Percentiles rank a stretch among this genome's conserved stretches.
These are phyloP conservation scores for Plagodis pulveraria DNA, from an alignment of 2,888 invertebrate species.

Conservation along the genomic window DNA sequence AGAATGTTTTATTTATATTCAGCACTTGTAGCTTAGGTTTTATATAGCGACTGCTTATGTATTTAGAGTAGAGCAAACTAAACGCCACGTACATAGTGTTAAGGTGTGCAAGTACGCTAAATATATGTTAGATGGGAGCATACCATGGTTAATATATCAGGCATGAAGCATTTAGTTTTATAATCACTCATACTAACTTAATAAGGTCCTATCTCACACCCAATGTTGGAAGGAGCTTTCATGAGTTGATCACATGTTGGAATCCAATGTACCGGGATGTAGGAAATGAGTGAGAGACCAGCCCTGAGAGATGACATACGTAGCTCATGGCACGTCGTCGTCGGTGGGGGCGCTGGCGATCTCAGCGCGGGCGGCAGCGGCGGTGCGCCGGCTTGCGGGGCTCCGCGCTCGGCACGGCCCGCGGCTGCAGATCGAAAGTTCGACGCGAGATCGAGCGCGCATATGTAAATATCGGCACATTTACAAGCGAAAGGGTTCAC, in stretches of 20 bases:
- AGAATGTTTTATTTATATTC: too few species aligned
- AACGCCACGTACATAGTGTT: too few species aligned
- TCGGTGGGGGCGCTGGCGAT: slow-evolving; percentile 66
- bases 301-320: slow-evolving; percentile 65
- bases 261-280: slow-evolving; percentile 32
- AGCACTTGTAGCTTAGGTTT: too few species aligned
- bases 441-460: slow-evolving; percentile 81
- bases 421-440: slow-evolving; percentile 83
- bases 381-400: slow-evolving; percentile 48
- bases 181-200: slow-evolving; percentile 1
- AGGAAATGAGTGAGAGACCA: slow-evolving; percentile 33
- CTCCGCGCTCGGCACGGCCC: slow-evolving; percentile 63
- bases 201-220: slow-evolving; percentile 25
- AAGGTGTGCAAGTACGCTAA: too few species aligned
- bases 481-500: slow-evolving; percentile 85
- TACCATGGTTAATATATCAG: background rate
- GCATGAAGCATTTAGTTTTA: background rate
- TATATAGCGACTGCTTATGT: too few species aligned
- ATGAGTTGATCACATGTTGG: slow-evolving; percentile 5
- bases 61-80: too few species aligned
- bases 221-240: slow-evolving; percentile 14
- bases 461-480: slow-evolving; percentile 85
- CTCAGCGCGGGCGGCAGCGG: slow-evolving; percentile 49
- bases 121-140: background rate
- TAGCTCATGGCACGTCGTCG: slow-evolving; percentile 78